Base-by-base conservation (phyloP, 2,113 vertebrate genomes). In the Eulemur macaco region DNA sequence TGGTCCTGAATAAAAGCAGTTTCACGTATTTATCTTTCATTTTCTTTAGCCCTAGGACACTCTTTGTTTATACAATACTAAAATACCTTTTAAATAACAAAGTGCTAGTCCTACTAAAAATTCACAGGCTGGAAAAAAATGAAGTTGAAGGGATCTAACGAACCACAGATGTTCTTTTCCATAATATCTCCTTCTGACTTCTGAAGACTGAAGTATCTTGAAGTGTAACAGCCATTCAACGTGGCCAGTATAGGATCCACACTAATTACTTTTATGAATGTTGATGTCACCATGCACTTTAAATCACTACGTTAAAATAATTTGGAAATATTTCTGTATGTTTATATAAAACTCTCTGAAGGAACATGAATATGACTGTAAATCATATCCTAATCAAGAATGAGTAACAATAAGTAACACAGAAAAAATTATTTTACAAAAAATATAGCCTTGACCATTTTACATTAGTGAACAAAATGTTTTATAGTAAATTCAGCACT, bases 271-370 rank as follows among this genome's bases (percentile, higher is more conserved):
- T 17, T 77, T 84, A 94, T 0, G 27, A 91, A 74, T 31, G 77
- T 2, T 60, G 47, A 20, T 71, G 8, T 47, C 37, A 78, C 54
- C 73, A 68, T 31, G 21, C 29, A 69, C 78, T 71, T 96, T 92
- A 83, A 63, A 95, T 82, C 23, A 88, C 86, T 73, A 88, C 83
- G 84, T 89, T 92, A 71, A 94, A 96, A 85, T 86, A 96, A 92
- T 45, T 17, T 87, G 63, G 37, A 94, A 97, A 85, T 86, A 88
- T 37, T 4, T 94, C 20, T 66, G 25, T 23, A 80, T 69, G 6
- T 86, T 86, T 78, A 89, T 4, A 2, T 83, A 81, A 94, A 97
- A 94, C 47, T 87, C 54, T 93, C 9, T 73, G 21, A 86, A 92
- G 47, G 63, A 64, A 85, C 17, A 63, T 78, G 11, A 81, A 81